Conservation (phyloP, 2,797 vertebrate species). For the Aphelocoma californica region DNA sequence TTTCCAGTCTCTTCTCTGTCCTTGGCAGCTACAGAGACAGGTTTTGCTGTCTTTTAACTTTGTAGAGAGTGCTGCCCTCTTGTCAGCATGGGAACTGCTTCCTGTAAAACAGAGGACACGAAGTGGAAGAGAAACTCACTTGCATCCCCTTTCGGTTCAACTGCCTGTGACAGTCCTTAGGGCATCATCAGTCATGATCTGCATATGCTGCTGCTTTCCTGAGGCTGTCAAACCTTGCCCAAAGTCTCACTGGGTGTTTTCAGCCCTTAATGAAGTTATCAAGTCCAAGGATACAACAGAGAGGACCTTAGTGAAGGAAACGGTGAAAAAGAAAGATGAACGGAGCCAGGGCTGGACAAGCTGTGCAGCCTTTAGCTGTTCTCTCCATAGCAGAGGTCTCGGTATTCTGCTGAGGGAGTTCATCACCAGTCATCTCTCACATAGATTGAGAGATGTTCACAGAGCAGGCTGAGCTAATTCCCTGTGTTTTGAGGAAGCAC, state of each 20-base stretch:
- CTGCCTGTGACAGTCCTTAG: background rate
- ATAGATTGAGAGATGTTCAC: background rate
- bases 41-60: background rate
- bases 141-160: background rate
- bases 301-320: background rate
- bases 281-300: background rate
- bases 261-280: background rate
- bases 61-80: background rate
- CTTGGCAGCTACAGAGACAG: background rate
- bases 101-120: background rate
- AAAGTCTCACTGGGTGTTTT: background rate
- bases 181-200: background rate
- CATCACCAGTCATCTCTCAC: rapidly evolving
- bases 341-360: background rate
- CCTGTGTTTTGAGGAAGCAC: background rate
- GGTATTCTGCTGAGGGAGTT: background rate
- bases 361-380: background rate
- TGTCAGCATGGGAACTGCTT: background rate
- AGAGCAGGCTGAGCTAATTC: background rate
- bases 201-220: background rate
- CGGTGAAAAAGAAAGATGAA: background rate
- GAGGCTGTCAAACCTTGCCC: background rate
- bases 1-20: background rate
- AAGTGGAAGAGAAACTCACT: background rate
- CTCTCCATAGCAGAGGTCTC: background rate